Conservation (phyloP, 1,140 invertebrate genomes). For the Bombus haemorrhoidalis region DNA sequence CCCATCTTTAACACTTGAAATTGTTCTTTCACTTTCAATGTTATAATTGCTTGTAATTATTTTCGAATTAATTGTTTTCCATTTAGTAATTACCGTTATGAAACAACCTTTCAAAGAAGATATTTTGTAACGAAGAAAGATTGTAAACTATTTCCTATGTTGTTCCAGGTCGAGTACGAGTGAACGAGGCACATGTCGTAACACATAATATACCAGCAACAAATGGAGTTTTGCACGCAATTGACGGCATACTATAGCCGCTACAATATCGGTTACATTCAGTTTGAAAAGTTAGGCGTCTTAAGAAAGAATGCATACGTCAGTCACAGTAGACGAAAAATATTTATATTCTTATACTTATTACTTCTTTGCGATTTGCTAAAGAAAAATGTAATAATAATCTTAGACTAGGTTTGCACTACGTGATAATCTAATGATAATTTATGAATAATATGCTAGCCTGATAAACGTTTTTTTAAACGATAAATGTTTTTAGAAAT, state of each 20-base stretch:
- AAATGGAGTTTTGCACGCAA: constrained; percentile 94
- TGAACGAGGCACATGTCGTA: constrained; percentile 89
- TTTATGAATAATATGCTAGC: not conserved
- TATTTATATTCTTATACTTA: not conserved
- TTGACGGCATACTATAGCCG: constrained; percentile 88
- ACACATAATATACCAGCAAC: constrained; percentile 93
- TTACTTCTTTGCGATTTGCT: not conserved
- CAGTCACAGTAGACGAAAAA: not conserved
- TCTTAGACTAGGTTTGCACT: not conserved
- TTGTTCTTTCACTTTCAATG: not conserved
- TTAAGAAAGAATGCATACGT: not conserved
- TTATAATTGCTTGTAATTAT: not conserved
- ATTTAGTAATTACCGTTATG: not conserved
- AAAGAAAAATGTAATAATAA: not conserved
- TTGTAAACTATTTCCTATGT: constrained; percentile 1
- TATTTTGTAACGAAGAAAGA: not conserved
- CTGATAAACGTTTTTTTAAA: not conserved
- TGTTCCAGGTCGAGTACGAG: constrained; percentile 89
- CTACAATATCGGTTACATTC: not conserved
- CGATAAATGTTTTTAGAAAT: not conserved
- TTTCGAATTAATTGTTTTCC: not conserved
- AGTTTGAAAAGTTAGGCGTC: not conserved
- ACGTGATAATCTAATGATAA: not conserved
- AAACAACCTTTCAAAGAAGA: not conserved
- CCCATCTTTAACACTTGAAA: not conserved